These are phyloP conservation scores for Calyptommatus sinebrachiatus DNA, from an alignment of 2,113 vertebrate genomes.

Conservation along the genomic window DNA sequence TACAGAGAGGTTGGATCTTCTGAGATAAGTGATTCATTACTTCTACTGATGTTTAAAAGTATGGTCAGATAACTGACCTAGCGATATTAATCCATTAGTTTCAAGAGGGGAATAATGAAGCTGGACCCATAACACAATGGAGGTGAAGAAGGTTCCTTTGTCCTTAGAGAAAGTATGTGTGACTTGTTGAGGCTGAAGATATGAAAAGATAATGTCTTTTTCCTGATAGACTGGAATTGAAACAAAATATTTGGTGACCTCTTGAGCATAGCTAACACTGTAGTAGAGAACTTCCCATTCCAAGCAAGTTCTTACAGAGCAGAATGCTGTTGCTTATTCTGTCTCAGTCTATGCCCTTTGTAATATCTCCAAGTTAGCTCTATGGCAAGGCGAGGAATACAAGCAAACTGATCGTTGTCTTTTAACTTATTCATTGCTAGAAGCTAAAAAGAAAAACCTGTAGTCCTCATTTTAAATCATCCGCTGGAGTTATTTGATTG, in stretches of 20 bases:
- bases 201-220: background rate
- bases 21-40: background rate
- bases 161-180: background rate
- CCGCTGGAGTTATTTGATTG: background rate
- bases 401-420: background rate
- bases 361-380: constrained; percentile 8
- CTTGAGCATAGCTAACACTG: background rate
- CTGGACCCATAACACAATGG: background rate
- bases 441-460: background rate
- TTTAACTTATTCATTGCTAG: background rate
- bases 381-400: background rate
- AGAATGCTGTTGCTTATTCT: background rate
- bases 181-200: background rate
- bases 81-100: background rate
- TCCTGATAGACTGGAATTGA: background rate
- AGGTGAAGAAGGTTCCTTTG: background rate
- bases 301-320: background rate
- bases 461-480: background rate
- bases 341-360: background rate
- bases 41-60: background rate
- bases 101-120: background rate
- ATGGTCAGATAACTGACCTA: background rate
- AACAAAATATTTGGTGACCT: background rate
- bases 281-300: constrained; percentile 4
- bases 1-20: background rate